Conservation (phyloP, 2,113 vertebrate genomes). For the Perca fluviatilis region DNA sequence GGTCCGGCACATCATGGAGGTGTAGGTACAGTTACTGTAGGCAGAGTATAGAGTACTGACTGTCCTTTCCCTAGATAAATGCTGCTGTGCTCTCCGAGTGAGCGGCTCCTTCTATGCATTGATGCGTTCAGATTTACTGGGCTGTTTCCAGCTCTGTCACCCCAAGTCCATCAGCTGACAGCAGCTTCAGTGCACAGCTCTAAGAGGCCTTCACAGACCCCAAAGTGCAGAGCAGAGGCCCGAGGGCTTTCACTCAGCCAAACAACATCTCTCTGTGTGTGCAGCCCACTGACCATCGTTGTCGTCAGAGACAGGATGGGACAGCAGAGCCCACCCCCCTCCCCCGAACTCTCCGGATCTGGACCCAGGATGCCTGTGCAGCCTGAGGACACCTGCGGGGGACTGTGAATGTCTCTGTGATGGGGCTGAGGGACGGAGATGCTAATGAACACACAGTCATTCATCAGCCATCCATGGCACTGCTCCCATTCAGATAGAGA, state of each 20-base stretch:
- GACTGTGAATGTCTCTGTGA: conserved; percentile 75
- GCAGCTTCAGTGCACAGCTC: conserved; percentile 45
- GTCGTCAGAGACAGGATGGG: conserved; percentile 42
- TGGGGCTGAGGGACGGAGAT: conserved; percentile 50
- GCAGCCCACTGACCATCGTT: conserved; percentile 52
- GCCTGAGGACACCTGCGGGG: conserved; percentile 76
- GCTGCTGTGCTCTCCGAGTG: background rate
- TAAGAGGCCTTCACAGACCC: conserved; percentile 54
- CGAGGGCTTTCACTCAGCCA: conserved; percentile 54
- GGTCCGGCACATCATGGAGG: conserved; percentile 18
- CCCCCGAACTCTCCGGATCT: conserved; percentile 63
- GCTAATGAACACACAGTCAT: conserved; percentile 71
- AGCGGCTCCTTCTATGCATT: conserved; percentile 40
- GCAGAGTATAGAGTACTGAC: background rate
- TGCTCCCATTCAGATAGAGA: conserved; percentile 72
- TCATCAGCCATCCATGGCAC: conserved; percentile 75
- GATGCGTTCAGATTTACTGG: conserved; percentile 52
- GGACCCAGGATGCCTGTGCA: conserved; percentile 51
- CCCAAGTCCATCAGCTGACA: conserved; percentile 58
- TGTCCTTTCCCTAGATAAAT: conserved; percentile 32
- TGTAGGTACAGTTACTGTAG: background rate
- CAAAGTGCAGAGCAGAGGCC: conserved; percentile 46
- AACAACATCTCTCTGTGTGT: conserved; percentile 65
- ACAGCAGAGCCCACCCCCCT: conserved; percentile 19
- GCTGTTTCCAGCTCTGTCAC: conserved; percentile 58